Base-by-base conservation (phyloP, 92 coral and sea anemone species). In the Paramuricea clavata region DNA sequence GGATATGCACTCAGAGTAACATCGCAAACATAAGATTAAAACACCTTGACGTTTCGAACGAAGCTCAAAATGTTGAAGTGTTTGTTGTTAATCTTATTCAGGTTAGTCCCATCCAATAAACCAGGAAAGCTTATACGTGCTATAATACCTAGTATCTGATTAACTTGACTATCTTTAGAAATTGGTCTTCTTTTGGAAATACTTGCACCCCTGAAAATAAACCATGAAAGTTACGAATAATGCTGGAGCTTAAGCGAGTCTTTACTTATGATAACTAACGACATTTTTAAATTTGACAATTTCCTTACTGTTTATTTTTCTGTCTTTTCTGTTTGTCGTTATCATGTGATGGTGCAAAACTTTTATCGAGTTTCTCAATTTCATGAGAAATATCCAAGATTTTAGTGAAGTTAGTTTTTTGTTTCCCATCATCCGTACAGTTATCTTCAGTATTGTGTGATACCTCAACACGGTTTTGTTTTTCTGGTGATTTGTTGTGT, bases 281-380 rank as follows among this genome's bases (percentile, higher is more conserved):
- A n/a, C n/a, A n/a, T n/a, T n/a, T n/a, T n/a, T n/a, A n/a, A n/a
- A n/a, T n/a, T n/a, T n/a, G n/a, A n/a, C n/a, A n/a, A n/a, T n/a
- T n/a, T 60, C 81, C 95, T 78, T 25, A 92, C 69, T 36, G 80
- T 74, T 54, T 78, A 52, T 33, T 89, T 77, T 21, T 89, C 88
- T 47, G 83, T 82, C 69, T 74, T 85, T 34, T 67, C 77, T 26
- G 43, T 69, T 83, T 68, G 0, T 87, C 86, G 72, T 73, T 85
- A 59, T 6, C 59, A 44, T 65, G 75, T 2, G 64, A 65, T 34
- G 36, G 27, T 39, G 65, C 5, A n/a, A 67, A 52, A 33, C 69
- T 16, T 69, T 64, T 49, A 28, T 33, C 61, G 23, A 41, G 12
- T 33, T 83, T 83, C 61, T 54, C 39, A 21, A 60, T 64, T 64